Evolutionary conservation across 1,140 invertebrate genomes (phyloP).

Genomic region (Latrodectus geometricus): DNA sequence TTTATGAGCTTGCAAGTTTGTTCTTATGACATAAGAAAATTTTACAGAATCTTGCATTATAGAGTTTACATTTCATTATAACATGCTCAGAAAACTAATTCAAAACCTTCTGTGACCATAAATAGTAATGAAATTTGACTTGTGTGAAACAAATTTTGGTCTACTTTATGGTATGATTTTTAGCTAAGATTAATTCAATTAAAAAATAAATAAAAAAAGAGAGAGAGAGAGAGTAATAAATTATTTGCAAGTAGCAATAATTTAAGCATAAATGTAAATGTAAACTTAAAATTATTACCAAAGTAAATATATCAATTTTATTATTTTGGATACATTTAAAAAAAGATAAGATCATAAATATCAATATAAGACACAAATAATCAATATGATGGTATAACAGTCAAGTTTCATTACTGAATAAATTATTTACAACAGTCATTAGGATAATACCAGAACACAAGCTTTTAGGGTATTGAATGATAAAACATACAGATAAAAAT

Average conservation of each 20-base stretch:
- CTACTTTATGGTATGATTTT: not conserved
- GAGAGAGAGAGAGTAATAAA: not conserved
- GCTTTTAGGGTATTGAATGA: not conserved
- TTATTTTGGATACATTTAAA: not conserved
- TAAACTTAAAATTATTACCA: too few relatives aligned
- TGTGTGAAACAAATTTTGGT: not conserved
- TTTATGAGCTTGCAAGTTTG: constrained; percentile 16
- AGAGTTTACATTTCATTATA: constrained; percentile 11
- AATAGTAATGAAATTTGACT: constrained; percentile 32
- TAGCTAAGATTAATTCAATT: not conserved
- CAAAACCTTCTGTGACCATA: constrained; percentile 11
- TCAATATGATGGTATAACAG: not conserved
- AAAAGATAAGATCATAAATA: not conserved
- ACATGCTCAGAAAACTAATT: constrained; percentile 29
- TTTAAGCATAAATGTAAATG: not conserved
- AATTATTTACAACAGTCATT: constrained; percentile 24
- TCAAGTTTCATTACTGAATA: constrained; percentile 25
- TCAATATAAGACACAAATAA: not conserved
- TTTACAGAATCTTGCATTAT: constrained; percentile 26
- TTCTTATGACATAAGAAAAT: constrained; percentile 28
- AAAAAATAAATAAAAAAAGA: not conserved
- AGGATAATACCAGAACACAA: constrained; percentile 2
- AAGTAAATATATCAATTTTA: not conserved
- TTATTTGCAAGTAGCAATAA: not conserved
- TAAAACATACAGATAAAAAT: not conserved